Evolutionary conservation across 2,797 vertebrate genomes (phyloP).

Genomic region (Kryptolebias ocellatus): DNA sequence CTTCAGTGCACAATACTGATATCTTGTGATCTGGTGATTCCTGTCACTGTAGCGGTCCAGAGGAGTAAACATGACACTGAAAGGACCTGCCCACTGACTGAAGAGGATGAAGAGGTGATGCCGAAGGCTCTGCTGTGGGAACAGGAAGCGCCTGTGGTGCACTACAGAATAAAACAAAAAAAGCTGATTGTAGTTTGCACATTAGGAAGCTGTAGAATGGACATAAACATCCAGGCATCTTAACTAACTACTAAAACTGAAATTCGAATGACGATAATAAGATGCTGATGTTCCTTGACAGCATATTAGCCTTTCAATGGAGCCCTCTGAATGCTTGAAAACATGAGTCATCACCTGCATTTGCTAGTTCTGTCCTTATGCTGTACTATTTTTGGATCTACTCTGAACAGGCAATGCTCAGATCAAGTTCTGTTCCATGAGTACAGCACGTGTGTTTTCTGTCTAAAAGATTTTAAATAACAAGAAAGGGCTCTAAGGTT

Average conservation of each 20-base stretch:
- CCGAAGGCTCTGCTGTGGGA: slow-evolving; percentile 96
- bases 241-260: slow-evolving; percentile 18
- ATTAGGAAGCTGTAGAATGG: slow-evolving; percentile 20
- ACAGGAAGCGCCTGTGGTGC: slow-evolving; percentile 96
- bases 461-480: slow-evolving; percentile 4
- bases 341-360: slow-evolving; percentile 58
- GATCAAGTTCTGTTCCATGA: slow-evolving; percentile 59
- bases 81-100: slow-evolving; percentile 98
- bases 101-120: slow-evolving; percentile 99
- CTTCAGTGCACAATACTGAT: slow-evolving; percentile 97
- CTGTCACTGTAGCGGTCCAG: slow-evolving; percentile 96
- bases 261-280: slow-evolving; percentile 25
- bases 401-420: slow-evolving; percentile 39
- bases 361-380: slow-evolving; percentile 40
- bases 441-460: slow-evolving; percentile 23
- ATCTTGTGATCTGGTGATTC: slow-evolving; percentile 98
- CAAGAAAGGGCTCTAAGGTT: background rate
- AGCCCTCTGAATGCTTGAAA: slow-evolving; percentile 37
- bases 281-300: slow-evolving; percentile 24
- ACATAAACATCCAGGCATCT: slow-evolving; percentile 23
- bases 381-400: slow-evolving; percentile 56
- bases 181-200: slow-evolving; percentile 4
- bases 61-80: slow-evolving; percentile 98
- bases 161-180: slow-evolving; percentile 74
- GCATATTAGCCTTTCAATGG: slow-evolving; percentile 35